phyloP scores from a whole-genome alignment of 2,797 vertebrate genomes.

The Tinamus major region DNA sequence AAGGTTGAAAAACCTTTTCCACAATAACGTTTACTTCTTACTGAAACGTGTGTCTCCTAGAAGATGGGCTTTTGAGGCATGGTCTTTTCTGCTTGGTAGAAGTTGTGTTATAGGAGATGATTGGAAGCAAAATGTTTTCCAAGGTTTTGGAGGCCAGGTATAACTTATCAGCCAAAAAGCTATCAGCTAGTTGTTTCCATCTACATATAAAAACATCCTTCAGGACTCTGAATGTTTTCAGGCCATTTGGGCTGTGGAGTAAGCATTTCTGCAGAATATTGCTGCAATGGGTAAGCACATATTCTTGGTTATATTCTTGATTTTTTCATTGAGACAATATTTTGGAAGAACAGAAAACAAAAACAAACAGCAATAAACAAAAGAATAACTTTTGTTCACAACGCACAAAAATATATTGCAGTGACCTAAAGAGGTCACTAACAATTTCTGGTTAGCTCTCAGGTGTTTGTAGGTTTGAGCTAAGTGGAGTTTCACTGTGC shows the following conservation, averaged over 20 bases:
- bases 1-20: rapidly evolving
- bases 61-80: rapidly evolving
- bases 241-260: rapidly evolving
- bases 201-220: too few species aligned
- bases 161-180: not conserved
- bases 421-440: not conserved
- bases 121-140: rapidly evolving
- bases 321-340: not conserved
- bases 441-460: not conserved
- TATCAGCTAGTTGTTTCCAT: rapidly evolving
- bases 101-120: rapidly evolving
- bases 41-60: rapidly evolving
- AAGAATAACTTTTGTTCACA: not conserved
- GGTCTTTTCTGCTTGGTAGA: rapidly evolving
- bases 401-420: not conserved
- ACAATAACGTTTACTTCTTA: not conserved
- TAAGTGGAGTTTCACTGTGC: not conserved
- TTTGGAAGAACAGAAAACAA: not conserved
- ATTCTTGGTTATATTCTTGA: not conserved
- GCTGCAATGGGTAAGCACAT: rapidly evolving
- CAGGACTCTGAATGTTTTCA: rapidly evolving
- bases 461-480: not conserved
- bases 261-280: not conserved
- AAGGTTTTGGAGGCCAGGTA: not conserved
- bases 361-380: not conserved